Evolutionary conservation across 2,797 vertebrate genomes (phyloP).

Genomic region (Thunnus albacares): DNA sequence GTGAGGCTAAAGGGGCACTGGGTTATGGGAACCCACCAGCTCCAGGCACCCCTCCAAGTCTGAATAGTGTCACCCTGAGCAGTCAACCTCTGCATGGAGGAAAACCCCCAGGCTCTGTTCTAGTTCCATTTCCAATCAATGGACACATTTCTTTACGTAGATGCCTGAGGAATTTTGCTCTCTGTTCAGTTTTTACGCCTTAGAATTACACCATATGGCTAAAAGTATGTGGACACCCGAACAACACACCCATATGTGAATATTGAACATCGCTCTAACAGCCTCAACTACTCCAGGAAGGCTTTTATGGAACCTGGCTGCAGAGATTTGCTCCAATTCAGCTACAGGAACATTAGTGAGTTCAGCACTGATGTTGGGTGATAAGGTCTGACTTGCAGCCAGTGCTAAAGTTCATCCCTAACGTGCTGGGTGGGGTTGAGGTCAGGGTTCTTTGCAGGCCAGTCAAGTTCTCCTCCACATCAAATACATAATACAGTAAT

Average conservation of each 20-base stretch:
- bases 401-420: not conserved
- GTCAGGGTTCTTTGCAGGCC: not conserved
- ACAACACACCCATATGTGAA: not conserved
- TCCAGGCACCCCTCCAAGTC: constrained; percentile 61
- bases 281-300: not conserved
- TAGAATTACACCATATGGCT: constrained; percentile 14
- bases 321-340: constrained; percentile 8
- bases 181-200: constrained; percentile 33
- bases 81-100: constrained; percentile 42
- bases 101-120: constrained; percentile 67
- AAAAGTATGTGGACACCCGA: not conserved
- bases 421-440: not conserved
- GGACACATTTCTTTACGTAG: constrained; percentile 27
- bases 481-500: not conserved
- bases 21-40: constrained; percentile 75
- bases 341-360: not conserved
- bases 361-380: not conserved
- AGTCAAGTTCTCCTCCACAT: not conserved
- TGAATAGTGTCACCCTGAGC: constrained; percentile 58
- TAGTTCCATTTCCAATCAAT: constrained; percentile 68
- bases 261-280: not conserved
- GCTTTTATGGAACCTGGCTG: not conserved
- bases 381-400: not conserved
- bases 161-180: constrained; percentile 6
- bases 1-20: constrained; percentile 54